Evolutionary conservation across 2,797 vertebrate species (phyloP).

Genomic region (Pipistrellus kuhlii): DNA sequence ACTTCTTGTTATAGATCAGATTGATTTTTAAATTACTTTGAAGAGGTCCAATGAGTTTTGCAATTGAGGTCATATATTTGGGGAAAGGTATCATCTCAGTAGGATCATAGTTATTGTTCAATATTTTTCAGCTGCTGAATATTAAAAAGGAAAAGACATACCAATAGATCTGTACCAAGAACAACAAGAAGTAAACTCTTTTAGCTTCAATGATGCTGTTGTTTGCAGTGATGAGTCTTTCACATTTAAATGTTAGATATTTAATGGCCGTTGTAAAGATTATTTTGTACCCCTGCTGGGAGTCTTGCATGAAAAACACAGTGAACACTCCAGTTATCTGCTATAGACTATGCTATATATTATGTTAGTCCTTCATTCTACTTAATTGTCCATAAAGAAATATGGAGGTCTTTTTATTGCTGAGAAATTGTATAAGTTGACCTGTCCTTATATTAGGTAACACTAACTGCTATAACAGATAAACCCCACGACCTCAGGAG

Average conservation of each 20-base stretch:
- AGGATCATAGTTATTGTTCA: conserved; percentile 40
- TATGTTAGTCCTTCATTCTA: not conserved
- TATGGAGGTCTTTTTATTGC: conserved; percentile 5
- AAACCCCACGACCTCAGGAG: not conserved
- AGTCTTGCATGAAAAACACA: conserved; percentile 16
- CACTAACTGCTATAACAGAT: not conserved
- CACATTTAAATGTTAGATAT: conserved; percentile 33
- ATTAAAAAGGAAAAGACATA: conserved; percentile 5
- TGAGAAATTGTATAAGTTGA: not conserved
- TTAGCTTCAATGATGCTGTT: not conserved
- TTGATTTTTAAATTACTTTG: conserved; percentile 77
- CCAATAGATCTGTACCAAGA: not conserved
- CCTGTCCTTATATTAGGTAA: conserved; percentile 35
- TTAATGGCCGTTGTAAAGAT: conserved; percentile 20
- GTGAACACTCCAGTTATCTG: not conserved
- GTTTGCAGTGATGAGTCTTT: conserved; percentile 38
- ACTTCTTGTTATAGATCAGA: conserved; percentile 68
- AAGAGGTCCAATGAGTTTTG: conserved; percentile 61
- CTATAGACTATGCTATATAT: not conserved
- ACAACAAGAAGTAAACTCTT: conserved; percentile 35
- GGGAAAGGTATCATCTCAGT: conserved; percentile 55
- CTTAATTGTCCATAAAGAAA: conserved; percentile 24
- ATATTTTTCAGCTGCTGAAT: conserved; percentile 55
- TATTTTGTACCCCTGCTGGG: not conserved
- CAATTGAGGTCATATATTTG: conserved; percentile 63